Evolutionary conservation across 1,140 invertebrate genomes (phyloP).

Genomic region (Idris sp.): DNA sequence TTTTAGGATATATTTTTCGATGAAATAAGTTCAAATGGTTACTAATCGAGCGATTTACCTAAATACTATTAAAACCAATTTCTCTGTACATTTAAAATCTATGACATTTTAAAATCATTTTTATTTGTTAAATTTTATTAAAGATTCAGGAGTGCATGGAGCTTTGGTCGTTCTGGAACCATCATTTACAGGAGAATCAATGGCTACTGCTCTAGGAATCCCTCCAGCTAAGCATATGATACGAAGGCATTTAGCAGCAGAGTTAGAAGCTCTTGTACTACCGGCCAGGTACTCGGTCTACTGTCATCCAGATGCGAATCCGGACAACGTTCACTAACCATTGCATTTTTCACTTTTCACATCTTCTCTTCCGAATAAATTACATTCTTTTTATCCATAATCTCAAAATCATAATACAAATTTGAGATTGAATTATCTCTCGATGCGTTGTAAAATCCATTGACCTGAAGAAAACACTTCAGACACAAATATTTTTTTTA

Average conservation of each 20-base stretch:
- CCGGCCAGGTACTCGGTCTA: conserved; percentile 89
- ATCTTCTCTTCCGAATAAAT: conserved; percentile 18
- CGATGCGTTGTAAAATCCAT: not conserved
- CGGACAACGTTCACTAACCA: conserved; percentile 75
- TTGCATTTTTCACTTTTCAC: conserved; percentile 35
- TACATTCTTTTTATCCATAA: too few relatives aligned
- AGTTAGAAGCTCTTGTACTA: conserved; percentile 92
- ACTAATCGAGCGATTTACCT: too few relatives aligned
- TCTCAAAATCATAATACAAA: too few relatives aligned
- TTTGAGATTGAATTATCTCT: too few relatives aligned
- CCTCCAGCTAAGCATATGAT: conserved; percentile 96
- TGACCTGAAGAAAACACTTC: too few relatives aligned
- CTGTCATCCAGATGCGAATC: conserved; percentile 75
- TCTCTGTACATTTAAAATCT: too few relatives aligned
- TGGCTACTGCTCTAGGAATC: conserved; percentile 94
- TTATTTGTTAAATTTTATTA: too few relatives aligned
- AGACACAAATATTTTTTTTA: not conserved
- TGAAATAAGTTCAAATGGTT: too few relatives aligned
- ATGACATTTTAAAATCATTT: too few relatives aligned
- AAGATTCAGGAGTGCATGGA: conserved; percentile 95
- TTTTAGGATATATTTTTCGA: too few relatives aligned
- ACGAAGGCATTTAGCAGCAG: conserved; percentile 90
- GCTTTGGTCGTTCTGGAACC: conserved; percentile 94
- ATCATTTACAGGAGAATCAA: conserved; percentile 94
- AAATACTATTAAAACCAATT: too few relatives aligned